Evolutionary conservation across 23 tunicate species (phyloP).

Genomic region (Ciona savignyi): DNA sequence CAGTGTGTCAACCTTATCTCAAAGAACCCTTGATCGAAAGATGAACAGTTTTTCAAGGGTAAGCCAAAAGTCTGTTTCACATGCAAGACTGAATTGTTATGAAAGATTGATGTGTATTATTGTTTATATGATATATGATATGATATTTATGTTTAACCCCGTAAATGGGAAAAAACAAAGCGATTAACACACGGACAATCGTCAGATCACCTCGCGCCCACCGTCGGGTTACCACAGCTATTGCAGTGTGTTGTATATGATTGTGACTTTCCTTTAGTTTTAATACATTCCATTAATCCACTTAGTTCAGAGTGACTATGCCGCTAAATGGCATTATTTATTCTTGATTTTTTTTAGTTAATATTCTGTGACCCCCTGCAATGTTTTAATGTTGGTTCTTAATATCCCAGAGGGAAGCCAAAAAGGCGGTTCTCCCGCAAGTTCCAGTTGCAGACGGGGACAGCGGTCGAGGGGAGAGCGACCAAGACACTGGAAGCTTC

Average conservation of each 20-base stretch:
- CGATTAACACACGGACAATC: too few relatives aligned
- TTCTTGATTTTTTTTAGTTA: neutral
- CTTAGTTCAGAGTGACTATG: neutral
- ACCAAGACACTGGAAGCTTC: conserved; percentile 55
- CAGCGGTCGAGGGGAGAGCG: conserved; percentile 91
- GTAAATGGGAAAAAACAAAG: too few relatives aligned
- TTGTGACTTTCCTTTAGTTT: too few relatives aligned
- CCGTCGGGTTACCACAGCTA: too few relatives aligned
- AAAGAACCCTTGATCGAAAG: conserved; percentile 13
- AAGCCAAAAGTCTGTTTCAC: neutral
- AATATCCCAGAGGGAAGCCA: conserved; percentile 1
- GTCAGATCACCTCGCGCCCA: too few relatives aligned
- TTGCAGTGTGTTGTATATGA: too few relatives aligned
- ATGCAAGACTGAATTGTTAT: neutral
- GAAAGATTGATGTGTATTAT: neutral
- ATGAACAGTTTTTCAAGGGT: conserved; percentile 30
- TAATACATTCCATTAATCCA: neutral
- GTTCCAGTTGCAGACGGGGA: conserved; percentile 44
- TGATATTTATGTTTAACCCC: too few relatives aligned
- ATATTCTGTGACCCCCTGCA: too few relatives aligned
- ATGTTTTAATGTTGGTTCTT: neutral
- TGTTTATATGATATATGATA: neutral
- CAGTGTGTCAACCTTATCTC: neutral
- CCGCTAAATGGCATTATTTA: too few relatives aligned
- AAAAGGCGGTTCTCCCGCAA: neutral